Base-by-base conservation (phyloP, 2,888 invertebrate species). In the Machimus atricapillus region DNA sequence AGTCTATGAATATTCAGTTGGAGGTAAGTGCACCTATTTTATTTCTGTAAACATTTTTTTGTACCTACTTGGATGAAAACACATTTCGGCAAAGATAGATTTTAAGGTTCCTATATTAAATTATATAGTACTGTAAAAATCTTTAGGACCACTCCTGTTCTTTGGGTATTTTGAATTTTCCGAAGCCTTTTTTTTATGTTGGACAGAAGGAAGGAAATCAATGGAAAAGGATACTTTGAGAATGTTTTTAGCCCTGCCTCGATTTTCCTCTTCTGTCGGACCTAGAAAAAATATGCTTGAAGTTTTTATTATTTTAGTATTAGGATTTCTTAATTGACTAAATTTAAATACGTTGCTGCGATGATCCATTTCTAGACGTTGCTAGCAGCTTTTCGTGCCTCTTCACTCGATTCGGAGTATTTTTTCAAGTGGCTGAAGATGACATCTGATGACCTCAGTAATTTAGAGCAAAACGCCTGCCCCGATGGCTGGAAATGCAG, bases 401-500 rank as follows among this genome's bases (percentile, higher is more conserved):
- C 94, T 83, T 94, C 94, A 79, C 93, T 96, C 89, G 93, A 94
- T 89, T 93, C 93, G 76, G 92, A 92, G 85, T 95, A 95, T 91
- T 93, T 95, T 88, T 92, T 93, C 89, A 93, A 93, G 89, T 95
- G 95, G 94, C 92, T 96, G 89, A 93, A 93, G 87, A 94, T 94
- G 87, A 94, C 94, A 6, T 93, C 94, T 90, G 93, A 93, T 58
- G 94, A 95, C 90, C 92, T 96, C 89, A 93, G 93, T 89, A 94
- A 94, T 89, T 93, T 95, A 90, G 96, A 96, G 92, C 93, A 94
- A 91, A 94, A 94, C 88, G 95, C 95, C 16, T 94, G 95, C 58
- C 95, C 96, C 40, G 92, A 93, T 73, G 95, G 95, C 90, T 96
- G 95, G 95, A 93, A 94, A 90, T 95, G 95, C 91, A 94, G 94